Evolutionary conservation across 2,113 vertebrate genomes (phyloP), one percentile per base, ranked within the genome.

Genomic region (Thinocorus orbignyianus): DNA sequence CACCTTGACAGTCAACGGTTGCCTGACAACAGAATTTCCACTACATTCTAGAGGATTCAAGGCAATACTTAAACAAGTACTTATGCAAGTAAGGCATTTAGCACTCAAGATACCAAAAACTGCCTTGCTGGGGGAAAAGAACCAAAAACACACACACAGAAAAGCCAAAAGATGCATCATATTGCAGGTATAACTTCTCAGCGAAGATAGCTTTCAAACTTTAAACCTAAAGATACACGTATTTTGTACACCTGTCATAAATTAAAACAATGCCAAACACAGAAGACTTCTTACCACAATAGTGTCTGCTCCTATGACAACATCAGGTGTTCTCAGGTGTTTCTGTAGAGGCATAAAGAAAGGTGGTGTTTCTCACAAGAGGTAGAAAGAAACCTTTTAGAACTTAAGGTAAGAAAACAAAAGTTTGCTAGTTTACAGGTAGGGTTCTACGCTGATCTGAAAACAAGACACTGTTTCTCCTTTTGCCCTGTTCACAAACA

Each of bases 261-360:
- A 61, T 13, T 41, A 52, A 92, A 72, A 17, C 33, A 70, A 80
- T 25, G 16, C 17, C 71, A 60, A 86, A 79, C n/a, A 82, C 9
- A 13, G 3, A 69, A 81, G 17, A 39, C 24, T 81, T 94, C 98
- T 99, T 98, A 99, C 99, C 98, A 99, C 99, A 49, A 99, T 98
- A 14, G 99, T 99, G 96, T 99, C 99, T 11, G 99, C 99, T 88
- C 99, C 99, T 33, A 99, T 99, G 72, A 99, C 99, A 39, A 99
- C 81, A 95, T 99, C 98, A 10, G 99, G 99, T 55, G 98, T 98
- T 95, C 98, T 98, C 48, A 98, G 87, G 92, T 99, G 99, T 83
- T 99, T 99, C 99, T 99, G 96, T 71, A 97, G 90, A 88, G 51
- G 52, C 6, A 33, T 25, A 49, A 64, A 28, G 10, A 85, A 64